Conservation (phyloP, 2,113 vertebrate species). For the Callorhinus ursinus region DNA sequence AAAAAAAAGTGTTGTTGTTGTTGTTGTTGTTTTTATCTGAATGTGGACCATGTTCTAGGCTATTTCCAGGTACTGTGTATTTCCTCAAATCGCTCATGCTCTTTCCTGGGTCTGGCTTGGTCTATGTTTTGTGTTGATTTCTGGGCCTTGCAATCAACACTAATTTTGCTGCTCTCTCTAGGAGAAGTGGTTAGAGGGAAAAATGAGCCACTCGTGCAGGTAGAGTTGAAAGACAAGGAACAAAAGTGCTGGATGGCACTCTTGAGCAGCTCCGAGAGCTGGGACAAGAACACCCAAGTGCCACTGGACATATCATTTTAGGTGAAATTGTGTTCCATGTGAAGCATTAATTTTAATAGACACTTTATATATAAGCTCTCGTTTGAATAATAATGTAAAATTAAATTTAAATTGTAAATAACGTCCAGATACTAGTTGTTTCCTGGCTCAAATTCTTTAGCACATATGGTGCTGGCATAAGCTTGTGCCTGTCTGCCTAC, state of each 20-base stretch:
- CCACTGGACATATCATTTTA: slow-evolving; percentile 70
- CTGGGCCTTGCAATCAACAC: slow-evolving; percentile 45
- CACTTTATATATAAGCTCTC: slow-evolving; percentile 82
- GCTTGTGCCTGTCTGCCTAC: slow-evolving; percentile 90
- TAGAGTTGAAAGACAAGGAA: not conserved
- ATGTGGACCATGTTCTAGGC: not conserved
- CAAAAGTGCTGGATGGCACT: slow-evolving; percentile 11
- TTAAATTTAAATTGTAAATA: slow-evolving; percentile 90
- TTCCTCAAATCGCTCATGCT: not conserved
- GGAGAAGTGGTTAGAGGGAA: not conserved
- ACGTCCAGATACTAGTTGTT: slow-evolving; percentile 87
- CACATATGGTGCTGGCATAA: slow-evolving; percentile 91
- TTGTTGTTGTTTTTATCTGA: not conserved
- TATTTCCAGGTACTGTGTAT: slow-evolving; percentile 4
- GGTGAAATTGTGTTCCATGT: slow-evolving; percentile 70
- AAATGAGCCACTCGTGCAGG: not conserved
- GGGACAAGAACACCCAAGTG: slow-evolving; percentile 51
- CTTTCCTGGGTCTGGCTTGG: not conserved
- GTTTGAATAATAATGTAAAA: slow-evolving; percentile 87
- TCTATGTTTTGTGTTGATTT: slow-evolving; percentile 42
- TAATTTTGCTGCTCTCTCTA: slow-evolving; percentile 26
- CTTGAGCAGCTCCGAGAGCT: slow-evolving; percentile 63
- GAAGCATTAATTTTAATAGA: slow-evolving; percentile 85
- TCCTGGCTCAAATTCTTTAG: slow-evolving; percentile 88
- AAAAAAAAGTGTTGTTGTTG: not conserved